Evolutionary conservation across 2,113 vertebrate genomes (phyloP).

Genomic region (Chionis minor): DNA sequence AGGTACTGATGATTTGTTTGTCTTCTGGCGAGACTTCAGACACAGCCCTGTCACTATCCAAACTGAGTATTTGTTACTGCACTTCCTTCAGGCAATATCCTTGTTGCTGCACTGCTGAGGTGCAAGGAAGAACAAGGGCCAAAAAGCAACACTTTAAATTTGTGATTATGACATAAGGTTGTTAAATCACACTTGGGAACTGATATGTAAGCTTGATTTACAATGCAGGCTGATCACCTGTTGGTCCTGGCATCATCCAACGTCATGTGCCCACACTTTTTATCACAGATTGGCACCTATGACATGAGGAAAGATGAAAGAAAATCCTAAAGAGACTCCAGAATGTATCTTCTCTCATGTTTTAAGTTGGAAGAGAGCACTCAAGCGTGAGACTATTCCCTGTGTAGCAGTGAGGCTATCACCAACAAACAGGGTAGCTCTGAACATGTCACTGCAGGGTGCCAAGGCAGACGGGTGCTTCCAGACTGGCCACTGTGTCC

Average conservation of each 20-base stretch:
- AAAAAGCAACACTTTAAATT: not conserved
- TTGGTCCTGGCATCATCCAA: not conserved
- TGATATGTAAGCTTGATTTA: not conserved
- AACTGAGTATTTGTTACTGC: not conserved
- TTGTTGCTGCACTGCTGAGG: not conserved
- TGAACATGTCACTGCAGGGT: not conserved
- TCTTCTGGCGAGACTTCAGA: not conserved
- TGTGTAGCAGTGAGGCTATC: not conserved
- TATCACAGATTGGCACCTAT: not conserved
- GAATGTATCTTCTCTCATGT: not conserved
- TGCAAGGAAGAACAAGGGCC: not conserved
- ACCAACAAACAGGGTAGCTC: not conserved
- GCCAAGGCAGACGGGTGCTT: not conserved
- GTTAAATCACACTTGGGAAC: not conserved
- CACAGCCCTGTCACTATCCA: not conserved
- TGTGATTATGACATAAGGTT: not conserved
- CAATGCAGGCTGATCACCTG: not conserved
- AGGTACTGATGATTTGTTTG: not conserved
- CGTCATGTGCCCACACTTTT: not conserved
- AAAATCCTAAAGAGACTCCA: not conserved
- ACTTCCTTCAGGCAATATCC: not conserved
- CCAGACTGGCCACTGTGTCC: not conserved
- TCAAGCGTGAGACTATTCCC: not conserved
- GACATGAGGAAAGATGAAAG: not conserved
- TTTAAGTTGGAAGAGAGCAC: not conserved